Evolutionary conservation across 2,113 vertebrate genomes (phyloP).

Genomic region (Probosciger aterrimus): DNA sequence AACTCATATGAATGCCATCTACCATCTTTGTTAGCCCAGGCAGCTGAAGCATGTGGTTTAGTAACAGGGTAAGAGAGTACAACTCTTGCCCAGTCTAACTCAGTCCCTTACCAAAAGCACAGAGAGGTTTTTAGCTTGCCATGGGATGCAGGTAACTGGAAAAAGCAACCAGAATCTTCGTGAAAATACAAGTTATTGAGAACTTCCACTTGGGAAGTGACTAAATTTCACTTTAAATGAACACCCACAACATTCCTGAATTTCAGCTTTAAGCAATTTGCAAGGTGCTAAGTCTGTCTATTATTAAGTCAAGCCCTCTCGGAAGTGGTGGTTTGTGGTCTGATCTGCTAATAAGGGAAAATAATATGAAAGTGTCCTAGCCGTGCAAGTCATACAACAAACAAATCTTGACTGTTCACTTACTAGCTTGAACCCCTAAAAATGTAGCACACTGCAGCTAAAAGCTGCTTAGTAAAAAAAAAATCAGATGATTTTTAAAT

Average conservation of each 20-base stretch:
- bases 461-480: not conserved
- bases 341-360: not conserved
- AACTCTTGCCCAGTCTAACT: not conserved
- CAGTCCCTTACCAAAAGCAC: not conserved
- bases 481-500: conserved; percentile 22
- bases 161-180: not conserved
- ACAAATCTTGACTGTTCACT: not conserved
- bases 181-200: not conserved
- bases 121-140: not conserved
- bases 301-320: not conserved
- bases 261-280: not conserved
- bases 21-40: not conserved
- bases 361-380: not conserved
- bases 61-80: not conserved
- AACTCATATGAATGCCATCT: not conserved
- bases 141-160: not conserved
- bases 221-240: not conserved
- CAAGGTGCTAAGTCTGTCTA: not conserved
- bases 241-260: not conserved
- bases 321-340: not conserved
- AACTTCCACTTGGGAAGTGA: not conserved
- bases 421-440: not conserved
- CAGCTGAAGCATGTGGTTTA: not conserved
- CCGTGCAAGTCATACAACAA: accelerated
- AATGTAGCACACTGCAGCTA: not conserved